phyloP scores from a whole-genome alignment of 2,113 vertebrate genomes.

The Gymnorhina tibicen region DNA sequence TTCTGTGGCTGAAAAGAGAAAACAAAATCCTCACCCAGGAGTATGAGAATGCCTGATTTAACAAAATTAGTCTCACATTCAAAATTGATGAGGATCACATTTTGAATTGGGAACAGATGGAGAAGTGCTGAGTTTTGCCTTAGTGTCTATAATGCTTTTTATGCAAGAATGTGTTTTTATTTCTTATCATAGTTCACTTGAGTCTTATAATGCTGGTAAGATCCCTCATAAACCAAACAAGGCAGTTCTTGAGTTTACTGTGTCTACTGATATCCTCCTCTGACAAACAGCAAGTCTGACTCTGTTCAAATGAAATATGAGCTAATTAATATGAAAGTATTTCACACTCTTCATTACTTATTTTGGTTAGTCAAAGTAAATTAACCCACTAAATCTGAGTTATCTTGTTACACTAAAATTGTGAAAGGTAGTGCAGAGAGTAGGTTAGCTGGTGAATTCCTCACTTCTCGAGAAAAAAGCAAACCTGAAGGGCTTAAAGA shows the following conservation, averaged over 20 bases:
- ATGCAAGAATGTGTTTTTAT: conserved; percentile 72
- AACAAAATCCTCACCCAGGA: conserved; percentile 3
- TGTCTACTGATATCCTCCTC: neutral
- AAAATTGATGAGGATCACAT: conserved; percentile 68
- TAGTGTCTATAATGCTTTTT: conserved; percentile 60
- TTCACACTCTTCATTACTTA: neutral
- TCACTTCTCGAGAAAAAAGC: neutral
- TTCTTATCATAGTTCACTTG: conserved; percentile 56
- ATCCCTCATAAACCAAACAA: conserved; percentile 54
- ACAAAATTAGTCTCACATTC: conserved; percentile 58
- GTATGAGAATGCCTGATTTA: conserved; percentile 44
- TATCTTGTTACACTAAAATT: neutral
- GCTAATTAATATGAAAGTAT: conserved; percentile 46
- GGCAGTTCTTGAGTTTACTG: neutral
- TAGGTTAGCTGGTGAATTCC: neutral
- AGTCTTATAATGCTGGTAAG: conserved; percentile 53
- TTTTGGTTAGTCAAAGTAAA: neutral
- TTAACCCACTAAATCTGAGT: neutral
- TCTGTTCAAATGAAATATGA: conserved; percentile 26
- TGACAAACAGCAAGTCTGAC: neutral
- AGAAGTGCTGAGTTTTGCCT: conserved; percentile 70
- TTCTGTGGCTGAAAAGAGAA: conserved; percentile 33
- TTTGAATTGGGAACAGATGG: conserved; percentile 75
- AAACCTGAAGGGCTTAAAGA: neutral
- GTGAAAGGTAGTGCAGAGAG: neutral